A percentile compares a stretch with the other conserved stretches of the same genome.
phyloP scores from a whole-genome alignment of 2,888 invertebrate genomes.

The Drosophila atripex region DNA sequence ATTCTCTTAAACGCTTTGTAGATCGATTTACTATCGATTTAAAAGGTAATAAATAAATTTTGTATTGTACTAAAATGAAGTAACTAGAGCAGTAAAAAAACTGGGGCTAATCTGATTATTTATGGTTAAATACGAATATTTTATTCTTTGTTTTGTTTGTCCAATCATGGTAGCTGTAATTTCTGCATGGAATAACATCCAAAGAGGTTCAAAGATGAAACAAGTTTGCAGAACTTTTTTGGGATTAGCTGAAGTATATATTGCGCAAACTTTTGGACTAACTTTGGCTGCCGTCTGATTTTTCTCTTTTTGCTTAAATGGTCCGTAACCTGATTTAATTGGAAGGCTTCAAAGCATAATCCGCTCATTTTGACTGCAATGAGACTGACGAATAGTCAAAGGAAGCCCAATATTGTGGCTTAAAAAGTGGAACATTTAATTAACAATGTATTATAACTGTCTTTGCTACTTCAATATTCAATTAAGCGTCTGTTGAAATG shows the following conservation, averaged over 20 bases:
- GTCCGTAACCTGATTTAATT: conserved; percentile 40
- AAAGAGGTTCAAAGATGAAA: conserved; percentile 15
- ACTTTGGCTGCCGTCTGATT: conserved; percentile 43
- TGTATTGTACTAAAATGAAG: too few relatives aligned
- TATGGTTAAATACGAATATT: neutral
- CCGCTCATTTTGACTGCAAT: conserved; percentile 52
- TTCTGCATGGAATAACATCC: conserved; percentile 2
- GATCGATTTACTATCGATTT: too few relatives aligned
- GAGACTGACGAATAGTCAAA: conserved; percentile 44
- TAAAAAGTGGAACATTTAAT: conserved; percentile 14
- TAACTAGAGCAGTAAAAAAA: neutral
- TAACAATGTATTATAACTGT: conserved; percentile 1
- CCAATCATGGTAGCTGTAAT: conserved; percentile 7
- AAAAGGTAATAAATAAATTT: too few relatives aligned
- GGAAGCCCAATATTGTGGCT: conserved; percentile 28
- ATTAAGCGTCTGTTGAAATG: conserved; percentile 20
- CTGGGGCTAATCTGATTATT: neutral
- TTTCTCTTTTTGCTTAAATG: conserved; percentile 31
- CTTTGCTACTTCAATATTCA: conserved; percentile 11
- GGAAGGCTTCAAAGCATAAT: conserved; percentile 50
- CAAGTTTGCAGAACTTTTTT: conserved; percentile 30
- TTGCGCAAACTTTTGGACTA: conserved; percentile 55
- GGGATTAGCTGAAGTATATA: conserved; percentile 27
- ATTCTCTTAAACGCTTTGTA: too few relatives aligned
- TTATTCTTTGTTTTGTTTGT: neutral